A percentile compares a stretch with the other conserved stretches of the same genome.
Conservation (phyloP, 2,888 invertebrate species). For the Antheraea assamensis region DNA sequence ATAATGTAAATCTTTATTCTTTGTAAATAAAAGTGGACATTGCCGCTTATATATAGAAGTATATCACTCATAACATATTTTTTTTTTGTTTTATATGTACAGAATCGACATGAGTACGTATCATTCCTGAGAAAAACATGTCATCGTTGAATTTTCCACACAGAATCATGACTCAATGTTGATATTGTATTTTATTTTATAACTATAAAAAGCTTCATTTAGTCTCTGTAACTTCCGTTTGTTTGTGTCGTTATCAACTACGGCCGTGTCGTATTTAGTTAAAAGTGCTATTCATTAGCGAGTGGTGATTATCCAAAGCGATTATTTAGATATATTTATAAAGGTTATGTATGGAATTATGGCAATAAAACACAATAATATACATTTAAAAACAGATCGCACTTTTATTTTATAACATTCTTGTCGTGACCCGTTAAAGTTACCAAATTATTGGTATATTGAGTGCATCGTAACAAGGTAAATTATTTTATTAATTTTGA, state of each 20-base stretch:
- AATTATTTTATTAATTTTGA: background rate
- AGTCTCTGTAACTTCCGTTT: background rate
- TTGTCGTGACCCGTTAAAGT: background rate
- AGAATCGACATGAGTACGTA: too few relatives aligned
- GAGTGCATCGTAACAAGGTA: background rate
- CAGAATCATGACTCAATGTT: background rate
- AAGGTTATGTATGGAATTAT: slow-evolving; percentile 26
- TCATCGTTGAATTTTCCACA: background rate
- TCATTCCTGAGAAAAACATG: too few relatives aligned
- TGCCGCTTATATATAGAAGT: too few relatives aligned
- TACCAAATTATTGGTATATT: background rate
- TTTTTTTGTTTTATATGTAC: too few relatives aligned
- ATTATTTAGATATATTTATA: slow-evolving; percentile 25
- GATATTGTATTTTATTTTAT: background rate
- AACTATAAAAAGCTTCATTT: background rate
- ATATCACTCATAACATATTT: too few relatives aligned
- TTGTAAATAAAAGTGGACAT: too few relatives aligned
- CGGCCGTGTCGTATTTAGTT: background rate
- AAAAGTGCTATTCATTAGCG: slow-evolving; percentile 11
- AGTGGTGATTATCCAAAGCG: slow-evolving; percentile 25
- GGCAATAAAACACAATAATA: slow-evolving; percentile 20
- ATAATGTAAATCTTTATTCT: too few relatives aligned
- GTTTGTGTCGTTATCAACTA: background rate
- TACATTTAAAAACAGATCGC: background rate
- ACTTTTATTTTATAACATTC: slow-evolving; percentile 15